These are phyloP conservation scores for Doris montereyensis DNA, from an alignment of 2,888 invertebrate species.

Conservation along the genomic window DNA sequence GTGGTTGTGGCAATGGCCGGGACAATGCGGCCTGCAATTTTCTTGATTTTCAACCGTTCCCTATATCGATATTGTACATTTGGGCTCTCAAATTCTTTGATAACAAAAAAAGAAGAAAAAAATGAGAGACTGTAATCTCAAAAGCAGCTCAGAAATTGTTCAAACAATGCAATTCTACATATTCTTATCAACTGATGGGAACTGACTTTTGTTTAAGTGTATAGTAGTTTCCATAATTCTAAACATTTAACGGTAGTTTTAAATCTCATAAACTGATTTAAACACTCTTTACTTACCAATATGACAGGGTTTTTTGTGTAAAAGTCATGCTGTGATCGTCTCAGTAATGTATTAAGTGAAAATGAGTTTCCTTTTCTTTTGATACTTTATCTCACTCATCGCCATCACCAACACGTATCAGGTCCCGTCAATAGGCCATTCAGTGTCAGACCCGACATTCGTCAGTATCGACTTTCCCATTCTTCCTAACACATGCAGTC, in stretches of 20 bases:
- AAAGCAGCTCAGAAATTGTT: background rate
- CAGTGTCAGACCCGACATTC: no score
- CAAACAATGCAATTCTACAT: background rate
- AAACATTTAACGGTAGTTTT: background rate
- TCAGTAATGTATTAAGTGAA: no score
- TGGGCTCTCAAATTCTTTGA: slow-evolving; percentile 70
- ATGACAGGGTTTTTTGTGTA: no score
- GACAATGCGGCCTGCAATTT: slow-evolving; percentile 73
- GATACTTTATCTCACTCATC: no score
- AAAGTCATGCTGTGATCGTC: no score
- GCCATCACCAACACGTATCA: no score
- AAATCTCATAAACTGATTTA: no score
- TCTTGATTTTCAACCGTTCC: slow-evolving; percentile 69
- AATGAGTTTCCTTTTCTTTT: no score
- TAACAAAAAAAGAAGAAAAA: background rate
- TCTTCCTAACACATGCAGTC: no score
- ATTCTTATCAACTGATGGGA: background rate
- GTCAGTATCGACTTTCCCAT: no score
- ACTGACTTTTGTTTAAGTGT: background rate
- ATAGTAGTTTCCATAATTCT: background rate
- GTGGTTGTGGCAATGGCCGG: slow-evolving; percentile 75
- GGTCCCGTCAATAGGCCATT: no score
- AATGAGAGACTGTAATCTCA: background rate
- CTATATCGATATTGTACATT: slow-evolving; percentile 71
- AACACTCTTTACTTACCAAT: no score